phyloP scores from a whole-genome alignment of 2,113 vertebrate genomes.

The Sigmodon hispidus region DNA sequence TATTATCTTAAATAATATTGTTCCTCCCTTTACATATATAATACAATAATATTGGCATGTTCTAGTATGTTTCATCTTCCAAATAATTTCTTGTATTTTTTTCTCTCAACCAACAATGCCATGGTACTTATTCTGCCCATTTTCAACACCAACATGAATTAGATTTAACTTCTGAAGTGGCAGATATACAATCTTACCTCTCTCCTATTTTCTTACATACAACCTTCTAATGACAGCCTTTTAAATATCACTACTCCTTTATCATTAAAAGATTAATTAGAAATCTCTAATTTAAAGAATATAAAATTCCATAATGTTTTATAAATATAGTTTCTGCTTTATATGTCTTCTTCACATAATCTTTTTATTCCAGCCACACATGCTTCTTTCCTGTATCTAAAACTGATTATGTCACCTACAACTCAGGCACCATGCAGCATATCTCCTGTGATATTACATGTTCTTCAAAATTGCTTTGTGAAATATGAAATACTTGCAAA shows the following conservation, averaged over 20 bases:
- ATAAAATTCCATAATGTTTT: neutral
- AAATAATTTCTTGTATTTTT: neutral
- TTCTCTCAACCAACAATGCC: neutral
- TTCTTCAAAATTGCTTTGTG: neutral
- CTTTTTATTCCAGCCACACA: neutral
- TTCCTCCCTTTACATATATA: too few species aligned
- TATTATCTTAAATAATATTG: neutral
- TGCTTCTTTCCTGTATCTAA: neutral
- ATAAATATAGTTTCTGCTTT: neutral
- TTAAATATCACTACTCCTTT: neutral
- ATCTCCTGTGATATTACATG: neutral
- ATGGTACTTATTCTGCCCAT: neutral
- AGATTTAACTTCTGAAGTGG: neutral
- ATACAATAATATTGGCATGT: neutral
- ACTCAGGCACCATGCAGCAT: too few species aligned
- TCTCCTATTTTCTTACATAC: neutral
- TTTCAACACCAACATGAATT: neutral
- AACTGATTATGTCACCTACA: too few species aligned
- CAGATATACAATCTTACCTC: neutral
- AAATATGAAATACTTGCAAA: neutral
- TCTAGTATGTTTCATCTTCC: neutral
- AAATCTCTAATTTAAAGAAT: neutral
- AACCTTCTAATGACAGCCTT: neutral
- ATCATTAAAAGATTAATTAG: neutral
- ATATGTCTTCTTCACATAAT: neutral